Evolutionary conservation across 2,888 invertebrate species (phyloP).

Genomic region (Choristoneura rosaceana): DNA sequence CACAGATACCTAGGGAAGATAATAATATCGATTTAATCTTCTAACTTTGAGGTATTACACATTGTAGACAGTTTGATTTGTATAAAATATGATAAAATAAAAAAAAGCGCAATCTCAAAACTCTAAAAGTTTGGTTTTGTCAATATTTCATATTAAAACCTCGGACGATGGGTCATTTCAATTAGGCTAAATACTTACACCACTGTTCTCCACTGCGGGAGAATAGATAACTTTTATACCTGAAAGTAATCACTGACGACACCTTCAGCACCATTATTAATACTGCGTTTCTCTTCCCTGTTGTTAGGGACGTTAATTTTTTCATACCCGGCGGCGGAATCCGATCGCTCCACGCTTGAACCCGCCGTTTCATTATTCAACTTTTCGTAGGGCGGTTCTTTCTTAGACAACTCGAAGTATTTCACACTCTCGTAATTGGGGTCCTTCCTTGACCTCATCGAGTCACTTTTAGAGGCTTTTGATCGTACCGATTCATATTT

Average conservation of each 20-base stretch:
- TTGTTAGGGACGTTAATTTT: conserved; percentile 70
- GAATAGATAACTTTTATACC: conserved; percentile 60
- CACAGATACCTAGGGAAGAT: conserved; percentile 83
- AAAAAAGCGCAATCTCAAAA: conserved; percentile 71
- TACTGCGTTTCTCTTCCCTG: conserved; percentile 72
- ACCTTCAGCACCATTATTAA: conserved; percentile 73
- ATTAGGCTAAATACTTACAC: conserved; percentile 19
- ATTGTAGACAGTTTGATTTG: conserved; percentile 55
- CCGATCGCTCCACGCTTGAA: conserved; percentile 67
- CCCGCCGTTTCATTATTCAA: conserved; percentile 72
- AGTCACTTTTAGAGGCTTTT: conserved; percentile 84
- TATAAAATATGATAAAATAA: conserved; percentile 66
- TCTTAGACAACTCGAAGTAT: conserved; percentile 86
- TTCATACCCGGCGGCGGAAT: conserved; percentile 76
- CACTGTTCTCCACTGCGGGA: conserved; percentile 28
- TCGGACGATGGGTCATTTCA: conserved; percentile 12
- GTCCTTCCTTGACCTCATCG: conserved; percentile 85
- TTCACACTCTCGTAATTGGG: conserved; percentile 94
- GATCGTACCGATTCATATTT: conserved; percentile 90
- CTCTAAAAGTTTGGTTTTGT: conserved; percentile 47
- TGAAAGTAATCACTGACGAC: conserved; percentile 81
- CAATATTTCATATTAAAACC: conserved; percentile 56
- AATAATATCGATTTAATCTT: conserved; percentile 61
- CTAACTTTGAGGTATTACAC: conserved; percentile 70
- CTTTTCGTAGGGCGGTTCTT: conserved; percentile 89